Conservation (phyloP, 2,113 vertebrate species). For the Coptodon rendalli region DNA sequence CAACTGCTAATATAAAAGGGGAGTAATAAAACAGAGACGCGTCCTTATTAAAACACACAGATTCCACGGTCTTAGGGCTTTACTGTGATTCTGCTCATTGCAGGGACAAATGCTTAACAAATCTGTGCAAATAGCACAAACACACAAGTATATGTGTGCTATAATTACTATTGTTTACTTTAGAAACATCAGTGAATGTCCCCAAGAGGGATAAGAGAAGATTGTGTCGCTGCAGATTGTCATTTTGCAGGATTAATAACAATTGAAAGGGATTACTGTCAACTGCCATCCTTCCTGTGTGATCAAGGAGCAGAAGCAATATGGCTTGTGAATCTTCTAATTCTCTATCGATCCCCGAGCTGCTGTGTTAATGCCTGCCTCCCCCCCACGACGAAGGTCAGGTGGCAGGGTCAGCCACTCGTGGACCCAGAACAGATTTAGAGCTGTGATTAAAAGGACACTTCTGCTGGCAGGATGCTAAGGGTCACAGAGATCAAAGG, state of each 20-base stretch:
- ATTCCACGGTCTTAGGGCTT: background rate
- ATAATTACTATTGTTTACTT: background rate
- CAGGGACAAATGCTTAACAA: background rate
- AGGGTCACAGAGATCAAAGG: slow-evolving; percentile 9
- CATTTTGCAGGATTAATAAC: slow-evolving; percentile 27
- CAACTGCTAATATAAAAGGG: background rate
- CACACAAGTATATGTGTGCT: background rate
- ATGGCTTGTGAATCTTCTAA: slow-evolving; percentile 46
- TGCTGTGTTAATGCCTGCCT: background rate
- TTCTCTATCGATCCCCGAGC: slow-evolving; percentile 38
- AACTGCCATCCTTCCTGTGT: slow-evolving; percentile 5
- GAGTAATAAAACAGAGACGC: background rate
- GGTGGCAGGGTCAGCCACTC: slow-evolving; percentile 29
- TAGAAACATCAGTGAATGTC: background rate
- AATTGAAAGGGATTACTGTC: slow-evolving; percentile 10
- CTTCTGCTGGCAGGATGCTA: slow-evolving; percentile 9
- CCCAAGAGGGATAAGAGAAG: background rate
- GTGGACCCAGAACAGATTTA: slow-evolving; percentile 30
- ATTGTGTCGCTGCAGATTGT: slow-evolving; percentile 12
- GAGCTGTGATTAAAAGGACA: slow-evolving; percentile 50
- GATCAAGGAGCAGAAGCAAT: slow-evolving; percentile 11
- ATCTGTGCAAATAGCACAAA: background rate
- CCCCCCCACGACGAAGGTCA: slow-evolving; percentile 31
- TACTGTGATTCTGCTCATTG: background rate
- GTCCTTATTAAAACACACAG: background rate